These are phyloP conservation scores for Gari tellinella DNA, from an alignment of 2,888 invertebrate species.

Conservation along the genomic window DNA sequence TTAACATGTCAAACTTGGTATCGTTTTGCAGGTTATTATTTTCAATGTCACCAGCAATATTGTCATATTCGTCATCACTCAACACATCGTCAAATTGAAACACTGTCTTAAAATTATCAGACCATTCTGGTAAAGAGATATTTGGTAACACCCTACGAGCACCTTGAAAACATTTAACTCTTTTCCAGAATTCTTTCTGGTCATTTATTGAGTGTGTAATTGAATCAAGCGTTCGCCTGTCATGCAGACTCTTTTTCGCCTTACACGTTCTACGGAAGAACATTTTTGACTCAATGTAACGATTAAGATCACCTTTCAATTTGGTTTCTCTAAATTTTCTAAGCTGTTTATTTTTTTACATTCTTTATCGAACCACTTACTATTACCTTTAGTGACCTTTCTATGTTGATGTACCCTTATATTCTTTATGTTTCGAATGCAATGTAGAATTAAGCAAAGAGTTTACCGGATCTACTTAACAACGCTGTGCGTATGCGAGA, in stretches of 20 bases:
- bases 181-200: conserved; percentile 7
- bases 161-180: background rate
- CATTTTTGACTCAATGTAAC: background rate
- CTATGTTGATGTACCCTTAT: no score
- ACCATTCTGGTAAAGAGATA: background rate
- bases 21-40: no score
- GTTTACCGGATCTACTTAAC: no score
- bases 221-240: background rate
- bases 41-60: no score
- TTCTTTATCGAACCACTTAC: background rate
- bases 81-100: no score
- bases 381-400: background rate
- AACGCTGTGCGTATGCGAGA: no score
- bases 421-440: no score
- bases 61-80: no score
- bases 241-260: background rate
- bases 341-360: background rate
- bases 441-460: no score
- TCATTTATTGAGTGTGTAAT: background rate
- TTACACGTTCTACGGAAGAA: background rate
- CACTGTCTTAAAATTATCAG: background rate
- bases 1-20: no score
- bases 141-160: background rate
- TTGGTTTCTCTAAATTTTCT: conserved; percentile 2
- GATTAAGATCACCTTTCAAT: background rate